Percentiles rank a stretch among this genome's conserved stretches.
Conservation (phyloP, 2,797 vertebrate genomes). For the Cottoperca gobio region DNA sequence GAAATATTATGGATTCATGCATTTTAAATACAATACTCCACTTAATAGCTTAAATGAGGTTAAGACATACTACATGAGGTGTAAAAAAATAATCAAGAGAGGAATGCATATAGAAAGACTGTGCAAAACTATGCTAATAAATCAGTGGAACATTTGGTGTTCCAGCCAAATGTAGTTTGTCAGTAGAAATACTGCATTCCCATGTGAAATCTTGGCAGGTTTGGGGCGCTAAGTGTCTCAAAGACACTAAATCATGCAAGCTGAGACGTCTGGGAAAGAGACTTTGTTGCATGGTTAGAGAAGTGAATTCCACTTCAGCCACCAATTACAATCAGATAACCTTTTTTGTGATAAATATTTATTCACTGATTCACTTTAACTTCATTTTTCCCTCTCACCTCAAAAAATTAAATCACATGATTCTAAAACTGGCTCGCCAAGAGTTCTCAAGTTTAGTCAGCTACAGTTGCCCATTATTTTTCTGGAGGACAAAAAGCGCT, state of each 20-base stretch:
- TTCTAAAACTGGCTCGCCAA: constrained; percentile 15
- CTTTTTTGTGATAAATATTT: not conserved
- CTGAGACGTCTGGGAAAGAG: not conserved
- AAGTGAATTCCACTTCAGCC: not conserved
- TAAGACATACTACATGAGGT: not conserved
- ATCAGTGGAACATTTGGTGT: not conserved
- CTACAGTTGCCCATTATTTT: not conserved
- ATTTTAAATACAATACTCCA: not conserved
- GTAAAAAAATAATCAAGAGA: not conserved
- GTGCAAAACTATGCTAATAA: not conserved
- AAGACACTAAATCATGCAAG: constrained; percentile 21
- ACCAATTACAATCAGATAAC: not conserved
- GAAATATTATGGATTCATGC: not conserved
- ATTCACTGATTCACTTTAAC: not conserved
- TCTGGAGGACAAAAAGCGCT: not conserved
- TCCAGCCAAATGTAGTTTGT: not conserved
- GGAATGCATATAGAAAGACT: not conserved
- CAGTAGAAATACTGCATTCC: not conserved
- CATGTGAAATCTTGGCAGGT: constrained; percentile 8
- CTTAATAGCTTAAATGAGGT: no score
- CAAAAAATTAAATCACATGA: constrained; percentile 9
- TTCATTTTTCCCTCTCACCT: not conserved
- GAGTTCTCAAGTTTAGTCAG: constrained; percentile 18
- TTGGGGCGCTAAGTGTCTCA: constrained; percentile 2
- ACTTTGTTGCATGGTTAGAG: not conserved